Conservation (phyloP, 2,113 vertebrate species). For the Eonycteris spelaea region DNA sequence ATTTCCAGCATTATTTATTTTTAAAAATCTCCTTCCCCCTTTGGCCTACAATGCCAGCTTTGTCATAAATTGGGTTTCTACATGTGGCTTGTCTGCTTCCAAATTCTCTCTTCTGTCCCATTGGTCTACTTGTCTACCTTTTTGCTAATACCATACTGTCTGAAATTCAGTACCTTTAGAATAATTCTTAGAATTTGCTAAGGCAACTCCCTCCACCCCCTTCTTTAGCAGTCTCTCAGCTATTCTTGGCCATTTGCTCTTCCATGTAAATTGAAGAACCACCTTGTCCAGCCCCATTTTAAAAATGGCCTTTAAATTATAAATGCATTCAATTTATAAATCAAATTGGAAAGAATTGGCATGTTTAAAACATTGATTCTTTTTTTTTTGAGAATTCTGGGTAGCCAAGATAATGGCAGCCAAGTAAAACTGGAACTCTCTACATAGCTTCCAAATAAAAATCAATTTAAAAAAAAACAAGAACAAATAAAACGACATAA, state of each 20-base stretch:
- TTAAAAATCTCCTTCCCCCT: background rate
- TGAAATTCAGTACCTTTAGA: background rate
- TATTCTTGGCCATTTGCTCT: background rate
- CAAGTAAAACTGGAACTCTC: background rate
- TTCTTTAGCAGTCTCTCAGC: background rate
- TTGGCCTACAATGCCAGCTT: background rate
- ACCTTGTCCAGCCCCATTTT: background rate
- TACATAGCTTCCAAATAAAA: constrained; percentile 14
- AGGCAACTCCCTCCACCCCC: background rate
- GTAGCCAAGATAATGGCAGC: background rate
- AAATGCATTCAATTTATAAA: background rate
- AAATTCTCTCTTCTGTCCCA: background rate
- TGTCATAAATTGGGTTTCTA: background rate
- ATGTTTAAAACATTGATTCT: background rate
- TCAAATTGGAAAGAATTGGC: background rate
- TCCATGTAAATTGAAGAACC: background rate
- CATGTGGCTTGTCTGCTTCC: background rate
- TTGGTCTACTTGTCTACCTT: background rate
- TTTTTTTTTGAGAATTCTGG: background rate
- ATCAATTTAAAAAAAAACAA: background rate
- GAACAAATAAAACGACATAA: background rate
- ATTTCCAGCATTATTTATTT: background rate
- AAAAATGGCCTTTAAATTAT: background rate
- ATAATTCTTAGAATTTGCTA: background rate
- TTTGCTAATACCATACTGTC: background rate